Evolutionary conservation across 2,113 vertebrate species (phyloP).

Genomic region (Ginglymostoma cirratum): DNA sequence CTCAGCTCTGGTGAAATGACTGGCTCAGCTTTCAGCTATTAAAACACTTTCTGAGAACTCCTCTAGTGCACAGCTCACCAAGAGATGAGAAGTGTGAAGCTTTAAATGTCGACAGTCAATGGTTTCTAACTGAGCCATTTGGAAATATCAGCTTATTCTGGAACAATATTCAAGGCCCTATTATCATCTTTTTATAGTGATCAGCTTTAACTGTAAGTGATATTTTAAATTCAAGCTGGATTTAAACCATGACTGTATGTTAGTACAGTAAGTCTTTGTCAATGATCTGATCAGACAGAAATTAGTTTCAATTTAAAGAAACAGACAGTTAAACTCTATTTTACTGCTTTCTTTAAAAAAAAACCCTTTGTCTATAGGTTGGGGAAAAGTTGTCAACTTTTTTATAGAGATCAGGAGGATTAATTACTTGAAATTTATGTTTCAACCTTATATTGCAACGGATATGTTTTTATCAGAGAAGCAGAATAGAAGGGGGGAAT

Average conservation of each 20-base stretch:
- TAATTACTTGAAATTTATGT: background rate
- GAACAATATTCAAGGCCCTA: background rate
- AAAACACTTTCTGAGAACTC: conserved; percentile 50
- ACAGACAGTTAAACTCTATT: background rate
- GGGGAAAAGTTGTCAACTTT: background rate
- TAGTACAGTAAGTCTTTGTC: no score
- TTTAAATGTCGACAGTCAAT: conserved; percentile 52
- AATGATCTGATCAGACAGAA: background rate
- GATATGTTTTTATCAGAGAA: background rate
- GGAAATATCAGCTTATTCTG: background rate
- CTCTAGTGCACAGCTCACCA: background rate
- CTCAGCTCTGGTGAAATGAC: conserved; percentile 49
- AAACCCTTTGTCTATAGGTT: background rate
- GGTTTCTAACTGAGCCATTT: background rate
- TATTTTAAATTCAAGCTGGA: background rate
- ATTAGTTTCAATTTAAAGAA: background rate
- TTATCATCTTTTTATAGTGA: background rate
- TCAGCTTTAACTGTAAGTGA: conserved; percentile 10
- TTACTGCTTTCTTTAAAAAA: background rate
- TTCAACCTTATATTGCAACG: background rate
- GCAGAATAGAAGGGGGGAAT: background rate
- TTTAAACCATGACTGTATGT: background rate
- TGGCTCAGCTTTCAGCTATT: conserved; percentile 59
- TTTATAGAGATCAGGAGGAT: background rate
- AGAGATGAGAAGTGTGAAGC: conserved; percentile 41